Evolutionary conservation across 2,113 vertebrate genomes (phyloP), one percentile per base, ranked within the genome.

Genomic region (Aramus guarauna): DNA sequence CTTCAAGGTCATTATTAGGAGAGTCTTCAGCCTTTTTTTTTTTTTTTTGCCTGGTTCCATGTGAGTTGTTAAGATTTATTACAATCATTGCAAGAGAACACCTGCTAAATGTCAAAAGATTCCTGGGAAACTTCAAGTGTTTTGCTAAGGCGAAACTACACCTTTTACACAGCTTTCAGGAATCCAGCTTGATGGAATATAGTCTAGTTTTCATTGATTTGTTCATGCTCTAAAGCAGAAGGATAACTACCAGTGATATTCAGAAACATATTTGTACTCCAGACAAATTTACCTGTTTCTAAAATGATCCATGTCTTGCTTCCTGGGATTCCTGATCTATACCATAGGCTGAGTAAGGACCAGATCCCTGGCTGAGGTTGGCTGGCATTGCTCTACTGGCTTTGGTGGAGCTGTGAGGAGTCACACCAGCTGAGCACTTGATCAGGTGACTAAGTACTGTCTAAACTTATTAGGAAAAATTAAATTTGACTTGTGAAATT

Each of bases 1-100:
- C 87, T 90, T 95, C 87, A 96, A 95, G 95, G 96, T 95, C 92
- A 66, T 88, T 32, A 74, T 88, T 62, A 94, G 89, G 67, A 92
- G 84, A 80, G 24, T 43, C 60, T 88, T 86, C 37, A 60, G 71
- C 39, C 22, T 85, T 68, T 53, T 53, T 30, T 17, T 30, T 67
- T 39, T 1, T 52, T 47, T 80, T 37, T 69, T 75, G 10, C 47
- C 48, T 78, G 17, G 26, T 83, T 94, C 21, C 58, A 72, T 0
- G 0, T 86, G 71, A 36, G 47, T 93, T 79, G 50, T 39, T 58
- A 92, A 97, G 89, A 96, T 97, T 96, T 96, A 94, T 92, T 85
- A 21, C 94, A 88, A 90, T 88, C 56, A 12, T 55, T 75, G 78
- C 74, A 67, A 64, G 23, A 48, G 63, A 69, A 34, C 81, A 95